Evolutionary conservation across 2,113 vertebrate species (phyloP).

Genomic region (Siphamia tubifer): DNA sequence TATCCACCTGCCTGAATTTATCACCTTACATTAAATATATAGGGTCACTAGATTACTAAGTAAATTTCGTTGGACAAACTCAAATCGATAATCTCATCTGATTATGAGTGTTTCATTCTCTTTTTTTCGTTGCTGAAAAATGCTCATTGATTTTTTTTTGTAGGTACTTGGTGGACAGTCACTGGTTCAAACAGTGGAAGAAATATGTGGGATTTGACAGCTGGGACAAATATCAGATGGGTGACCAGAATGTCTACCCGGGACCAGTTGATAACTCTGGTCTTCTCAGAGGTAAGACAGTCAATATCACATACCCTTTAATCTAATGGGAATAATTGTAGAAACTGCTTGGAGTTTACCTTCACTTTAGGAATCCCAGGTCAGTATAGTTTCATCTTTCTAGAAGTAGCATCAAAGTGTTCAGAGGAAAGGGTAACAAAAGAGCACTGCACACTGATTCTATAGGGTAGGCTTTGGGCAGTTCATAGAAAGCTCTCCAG

Average conservation of each 20-base stretch:
- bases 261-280: slow-evolving; percentile 97
- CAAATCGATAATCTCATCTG: background rate
- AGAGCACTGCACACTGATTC: slow-evolving; percentile 23
- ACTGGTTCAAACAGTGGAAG: slow-evolving; percentile 99
- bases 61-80: too few relatives aligned
- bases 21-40: background rate
- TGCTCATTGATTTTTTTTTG: background rate
- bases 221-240: slow-evolving; percentile 99
- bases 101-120: background rate
- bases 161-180: slow-evolving; percentile 98
- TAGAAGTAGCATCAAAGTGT: slow-evolving; percentile 33
- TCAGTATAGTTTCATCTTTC: slow-evolving; percentile 22
- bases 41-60: too few relatives aligned
- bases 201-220: slow-evolving; percentile 99
- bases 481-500: slow-evolving; percentile 55
- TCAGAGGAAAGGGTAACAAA: slow-evolving; percentile 34
- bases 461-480: background rate
- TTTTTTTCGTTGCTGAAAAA: background rate
- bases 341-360: background rate
- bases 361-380: background rate
- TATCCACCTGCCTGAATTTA: background rate
- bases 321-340: too few relatives aligned
- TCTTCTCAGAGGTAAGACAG: slow-evolving; percentile 91
- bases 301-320: background rate
- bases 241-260: slow-evolving; percentile 97